Conservation (phyloP, 2,113 vertebrate species). For the Phaethornis superciliosus region DNA sequence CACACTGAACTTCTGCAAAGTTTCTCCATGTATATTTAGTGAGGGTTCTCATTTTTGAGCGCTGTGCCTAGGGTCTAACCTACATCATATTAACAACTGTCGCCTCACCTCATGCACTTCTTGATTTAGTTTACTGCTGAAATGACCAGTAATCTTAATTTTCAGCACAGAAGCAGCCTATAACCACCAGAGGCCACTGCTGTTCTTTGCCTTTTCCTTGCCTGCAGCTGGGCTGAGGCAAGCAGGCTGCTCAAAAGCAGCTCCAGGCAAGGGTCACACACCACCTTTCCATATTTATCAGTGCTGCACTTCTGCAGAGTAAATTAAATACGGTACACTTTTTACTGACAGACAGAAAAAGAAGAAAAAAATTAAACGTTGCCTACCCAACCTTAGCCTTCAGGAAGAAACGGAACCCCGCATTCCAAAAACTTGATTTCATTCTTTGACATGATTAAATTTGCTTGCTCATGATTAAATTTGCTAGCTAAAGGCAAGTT, state of each 20-base stretch:
- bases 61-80: not conserved
- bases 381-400: not conserved
- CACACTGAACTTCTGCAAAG: not conserved
- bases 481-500: not conserved
- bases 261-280: not conserved
- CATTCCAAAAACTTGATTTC: slow-evolving; percentile 7
- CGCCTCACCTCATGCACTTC: not conserved
- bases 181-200: slow-evolving; percentile 60
- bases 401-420: not conserved
- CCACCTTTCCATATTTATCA: not conserved
- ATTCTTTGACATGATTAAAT: slow-evolving; percentile 6
- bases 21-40: not conserved
- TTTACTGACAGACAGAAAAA: not conserved
- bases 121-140: not conserved
- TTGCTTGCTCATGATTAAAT: slow-evolving; percentile 6
- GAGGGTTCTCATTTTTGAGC: not conserved
- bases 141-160: accelerated
- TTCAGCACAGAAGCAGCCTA: not conserved
- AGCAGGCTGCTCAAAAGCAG: not conserved
- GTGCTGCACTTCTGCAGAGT: not conserved
- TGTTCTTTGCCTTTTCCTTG: not conserved
- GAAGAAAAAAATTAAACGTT: not conserved
- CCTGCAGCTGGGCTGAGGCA: not conserved
- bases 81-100: not conserved
- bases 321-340: not conserved